Conservation (phyloP, 1,140 invertebrate species). For the Samia ricini region DNA sequence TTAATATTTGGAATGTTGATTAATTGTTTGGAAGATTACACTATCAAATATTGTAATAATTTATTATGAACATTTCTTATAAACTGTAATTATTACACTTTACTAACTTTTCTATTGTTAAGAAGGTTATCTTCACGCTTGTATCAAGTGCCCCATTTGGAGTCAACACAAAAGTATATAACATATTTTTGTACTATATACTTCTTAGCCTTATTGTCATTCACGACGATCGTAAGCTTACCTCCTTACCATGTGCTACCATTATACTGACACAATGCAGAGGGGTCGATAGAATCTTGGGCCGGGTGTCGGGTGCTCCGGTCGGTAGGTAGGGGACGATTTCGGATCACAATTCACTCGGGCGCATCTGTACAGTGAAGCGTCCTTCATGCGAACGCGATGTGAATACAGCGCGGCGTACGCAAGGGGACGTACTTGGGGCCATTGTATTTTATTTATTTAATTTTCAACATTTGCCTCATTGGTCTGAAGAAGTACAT, state of each 20-base stretch:
- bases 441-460: neutral
- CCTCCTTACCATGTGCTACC: slow-evolving; percentile 32
- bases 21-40: no score
- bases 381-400: slow-evolving; percentile 48
- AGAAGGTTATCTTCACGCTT: no score
- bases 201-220: slow-evolving; percentile 26
- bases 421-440: slow-evolving; percentile 35
- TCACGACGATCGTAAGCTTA: slow-evolving; percentile 26
- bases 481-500: no score
- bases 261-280: slow-evolving; percentile 31
- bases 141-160: no score
- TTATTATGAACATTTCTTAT: no score
- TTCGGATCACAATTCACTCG: slow-evolving; percentile 54
- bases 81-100: no score
- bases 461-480: no score
- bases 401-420: slow-evolving; percentile 32
- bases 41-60: no score
- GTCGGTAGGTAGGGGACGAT: slow-evolving; percentile 22
- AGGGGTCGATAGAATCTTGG: slow-evolving; percentile 24
- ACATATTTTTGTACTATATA: neutral
- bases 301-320: slow-evolving; percentile 16
- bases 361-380: slow-evolving; percentile 50
- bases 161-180: neutral
- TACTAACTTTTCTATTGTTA: no score
- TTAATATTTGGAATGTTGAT: no score